Evolutionary conservation across 2,113 vertebrate genomes (phyloP).

Genomic region (Tiliqua scincoides): DNA sequence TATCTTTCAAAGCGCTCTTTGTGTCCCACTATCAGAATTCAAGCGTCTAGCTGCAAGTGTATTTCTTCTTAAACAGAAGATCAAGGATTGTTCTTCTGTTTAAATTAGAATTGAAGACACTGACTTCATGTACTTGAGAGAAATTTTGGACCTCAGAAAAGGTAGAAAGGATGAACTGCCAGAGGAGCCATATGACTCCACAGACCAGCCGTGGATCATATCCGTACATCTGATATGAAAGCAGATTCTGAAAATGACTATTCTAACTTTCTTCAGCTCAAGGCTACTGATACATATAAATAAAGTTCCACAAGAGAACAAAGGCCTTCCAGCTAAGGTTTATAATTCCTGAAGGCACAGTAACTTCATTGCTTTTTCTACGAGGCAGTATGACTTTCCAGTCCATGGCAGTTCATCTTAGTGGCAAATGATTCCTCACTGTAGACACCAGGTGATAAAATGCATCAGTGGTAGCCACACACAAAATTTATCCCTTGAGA

Average conservation of each 20-base stretch:
- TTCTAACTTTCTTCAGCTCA: too few relatives aligned
- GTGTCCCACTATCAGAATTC: not conserved
- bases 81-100: too few relatives aligned
- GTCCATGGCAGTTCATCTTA: not conserved
- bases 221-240: too few relatives aligned
- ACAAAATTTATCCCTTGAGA: not conserved
- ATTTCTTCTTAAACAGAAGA: not conserved
- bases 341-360: not conserved
- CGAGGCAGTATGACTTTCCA: not conserved
- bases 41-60: not conserved
- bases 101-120: too few relatives aligned
- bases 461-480: not conserved
- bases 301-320: not conserved
- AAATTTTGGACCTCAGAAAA: not conserved
- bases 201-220: too few relatives aligned
- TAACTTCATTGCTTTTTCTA: not conserved
- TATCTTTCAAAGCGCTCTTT: not conserved
- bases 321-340: not conserved
- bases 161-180: not conserved
- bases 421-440: not conserved
- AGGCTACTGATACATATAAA: too few relatives aligned
- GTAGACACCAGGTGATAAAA: conserved; percentile 13
- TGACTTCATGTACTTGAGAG: not conserved
- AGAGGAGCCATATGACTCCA: too few relatives aligned
- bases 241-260: too few relatives aligned